A percentile compares a stretch with the other conserved stretches of the same genome.
Conservation (phyloP, 2,888 invertebrate species). For the Drosophila limbata region DNA sequence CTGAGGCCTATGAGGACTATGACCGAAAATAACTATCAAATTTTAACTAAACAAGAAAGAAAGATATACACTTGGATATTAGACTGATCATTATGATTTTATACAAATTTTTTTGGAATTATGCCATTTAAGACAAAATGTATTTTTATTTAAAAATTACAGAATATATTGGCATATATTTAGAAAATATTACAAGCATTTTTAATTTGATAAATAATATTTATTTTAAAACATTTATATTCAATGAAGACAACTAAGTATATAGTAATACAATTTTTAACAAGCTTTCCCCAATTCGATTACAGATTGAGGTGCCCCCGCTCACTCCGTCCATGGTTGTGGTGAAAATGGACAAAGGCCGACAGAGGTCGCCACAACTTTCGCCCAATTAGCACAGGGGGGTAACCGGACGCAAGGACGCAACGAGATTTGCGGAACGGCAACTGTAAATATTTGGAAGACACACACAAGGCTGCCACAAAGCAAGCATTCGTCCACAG, state of each 20-base stretch:
- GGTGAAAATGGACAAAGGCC: constrained; percentile 80
- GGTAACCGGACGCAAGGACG: constrained; percentile 21
- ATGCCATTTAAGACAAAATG: too few species aligned
- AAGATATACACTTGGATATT: not conserved
- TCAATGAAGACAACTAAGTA: too few species aligned
- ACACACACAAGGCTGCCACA: constrained; percentile 38
- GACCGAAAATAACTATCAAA: not conserved
- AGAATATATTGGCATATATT: too few species aligned
- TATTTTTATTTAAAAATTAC: too few species aligned
- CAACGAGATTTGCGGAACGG: constrained; percentile 43
- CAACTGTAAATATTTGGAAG: constrained; percentile 71
- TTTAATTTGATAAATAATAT: too few species aligned
- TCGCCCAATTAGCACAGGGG: constrained; percentile 73
- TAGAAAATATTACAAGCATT: too few species aligned
- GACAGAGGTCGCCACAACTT: constrained; percentile 73
- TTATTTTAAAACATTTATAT: too few species aligned
- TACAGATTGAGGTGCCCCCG: constrained; percentile 22
- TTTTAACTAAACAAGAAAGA: not conserved
- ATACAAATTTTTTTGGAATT: too few species aligned
- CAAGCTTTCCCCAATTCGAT: too few species aligned
- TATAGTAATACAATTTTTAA: too few species aligned
- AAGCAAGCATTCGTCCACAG: constrained; percentile 39
- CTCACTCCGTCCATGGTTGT: constrained; percentile 70
- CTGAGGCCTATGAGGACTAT: constrained; percentile 21
- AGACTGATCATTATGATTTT: not conserved